Evolutionary conservation across 2,888 invertebrate species (phyloP).

Genomic region (Mythimna ferrago): DNA sequence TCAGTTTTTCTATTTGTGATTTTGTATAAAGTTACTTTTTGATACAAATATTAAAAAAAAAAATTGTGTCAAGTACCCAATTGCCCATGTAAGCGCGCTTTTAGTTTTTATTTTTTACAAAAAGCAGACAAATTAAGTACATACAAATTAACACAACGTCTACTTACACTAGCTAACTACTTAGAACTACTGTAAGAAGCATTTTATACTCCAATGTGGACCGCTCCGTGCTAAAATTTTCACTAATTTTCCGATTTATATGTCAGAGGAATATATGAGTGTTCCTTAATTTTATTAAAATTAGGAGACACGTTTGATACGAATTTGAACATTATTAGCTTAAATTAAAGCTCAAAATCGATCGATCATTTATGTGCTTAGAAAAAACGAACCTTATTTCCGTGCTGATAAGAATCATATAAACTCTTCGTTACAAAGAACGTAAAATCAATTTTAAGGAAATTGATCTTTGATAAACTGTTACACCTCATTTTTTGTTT

Average conservation of each 20-base stretch:
- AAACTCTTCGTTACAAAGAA: too few relatives aligned
- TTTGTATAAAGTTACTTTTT: too few relatives aligned
- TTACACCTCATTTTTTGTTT: too few relatives aligned
- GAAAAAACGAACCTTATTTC: background rate
- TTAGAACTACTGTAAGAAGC: slow-evolving; percentile 46
- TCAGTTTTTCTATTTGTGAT: too few relatives aligned
- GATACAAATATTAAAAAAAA: too few relatives aligned
- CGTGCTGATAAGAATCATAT: background rate
- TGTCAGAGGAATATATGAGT: slow-evolving; percentile 27
- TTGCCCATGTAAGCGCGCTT: background rate
- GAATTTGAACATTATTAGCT: background rate
- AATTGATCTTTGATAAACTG: too few relatives aligned
- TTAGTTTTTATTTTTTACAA: slow-evolving; percentile 1
- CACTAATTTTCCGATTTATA: slow-evolving; percentile 11
- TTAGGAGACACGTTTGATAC: background rate
- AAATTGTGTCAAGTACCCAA: too few relatives aligned
- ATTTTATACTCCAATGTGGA: slow-evolving; percentile 15
- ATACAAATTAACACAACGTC: slow-evolving; percentile 39
- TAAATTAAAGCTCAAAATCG: background rate
- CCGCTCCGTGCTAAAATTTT: slow-evolving; percentile 21
- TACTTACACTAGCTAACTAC: slow-evolving; percentile 51
- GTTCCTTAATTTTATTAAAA: background rate
- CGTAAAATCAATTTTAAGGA: too few relatives aligned
- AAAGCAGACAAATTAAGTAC: slow-evolving; percentile 51
- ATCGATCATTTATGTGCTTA: background rate